A percentile compares a stretch with the other conserved stretches of the same genome.
Evolutionary conservation across 2,113 vertebrate genomes (phyloP).

Genomic region (Apteryx owenii): DNA sequence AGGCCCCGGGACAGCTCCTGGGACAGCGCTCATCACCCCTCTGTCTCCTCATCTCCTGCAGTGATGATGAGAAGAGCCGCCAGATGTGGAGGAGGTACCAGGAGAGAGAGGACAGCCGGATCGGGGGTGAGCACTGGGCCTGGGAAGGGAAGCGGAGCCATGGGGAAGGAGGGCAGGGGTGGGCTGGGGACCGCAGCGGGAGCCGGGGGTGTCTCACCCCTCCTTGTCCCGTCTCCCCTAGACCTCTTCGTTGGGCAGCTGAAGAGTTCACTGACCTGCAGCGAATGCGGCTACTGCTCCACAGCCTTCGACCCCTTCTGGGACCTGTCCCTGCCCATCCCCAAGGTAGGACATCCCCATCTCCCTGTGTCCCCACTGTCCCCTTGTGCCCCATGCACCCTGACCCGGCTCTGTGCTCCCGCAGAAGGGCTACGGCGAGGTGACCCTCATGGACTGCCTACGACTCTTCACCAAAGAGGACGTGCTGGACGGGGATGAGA

Average conservation of each 20-base stretch:
- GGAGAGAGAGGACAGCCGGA: conserved; percentile 93
- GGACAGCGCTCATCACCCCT: neutral
- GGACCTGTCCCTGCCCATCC: conserved; percentile 94
- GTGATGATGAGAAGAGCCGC: conserved; percentile 91
- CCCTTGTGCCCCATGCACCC: neutral
- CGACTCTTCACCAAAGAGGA: conserved; percentile 95
- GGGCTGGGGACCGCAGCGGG: accelerated
- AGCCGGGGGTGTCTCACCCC: neutral
- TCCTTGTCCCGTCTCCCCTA: conserved; percentile 44
- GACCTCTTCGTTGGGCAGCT: conserved; percentile 97
- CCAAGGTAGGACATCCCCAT: conserved; percentile 80
- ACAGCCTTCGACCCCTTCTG: conserved; percentile 96
- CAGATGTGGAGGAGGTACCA: conserved; percentile 95
- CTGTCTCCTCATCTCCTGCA: conserved; percentile 48
- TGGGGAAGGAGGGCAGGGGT: neutral
- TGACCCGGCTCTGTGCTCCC: neutral
- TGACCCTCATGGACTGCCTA: conserved; percentile 91
- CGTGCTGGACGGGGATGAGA: conserved; percentile 92
- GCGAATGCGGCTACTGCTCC: conserved; percentile 90
- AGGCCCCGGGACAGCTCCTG: neutral
- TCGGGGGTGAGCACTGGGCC: conserved; percentile 84
- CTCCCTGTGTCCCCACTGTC: accelerated
- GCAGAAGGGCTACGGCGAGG: conserved; percentile 87
- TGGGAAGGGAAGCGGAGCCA: neutral
- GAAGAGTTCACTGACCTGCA: conserved; percentile 94